Percentiles rank a stretch among this genome's conserved stretches.
phyloP scores from a whole-genome alignment of 2,888 invertebrate species.

The Unio pictorum region DNA sequence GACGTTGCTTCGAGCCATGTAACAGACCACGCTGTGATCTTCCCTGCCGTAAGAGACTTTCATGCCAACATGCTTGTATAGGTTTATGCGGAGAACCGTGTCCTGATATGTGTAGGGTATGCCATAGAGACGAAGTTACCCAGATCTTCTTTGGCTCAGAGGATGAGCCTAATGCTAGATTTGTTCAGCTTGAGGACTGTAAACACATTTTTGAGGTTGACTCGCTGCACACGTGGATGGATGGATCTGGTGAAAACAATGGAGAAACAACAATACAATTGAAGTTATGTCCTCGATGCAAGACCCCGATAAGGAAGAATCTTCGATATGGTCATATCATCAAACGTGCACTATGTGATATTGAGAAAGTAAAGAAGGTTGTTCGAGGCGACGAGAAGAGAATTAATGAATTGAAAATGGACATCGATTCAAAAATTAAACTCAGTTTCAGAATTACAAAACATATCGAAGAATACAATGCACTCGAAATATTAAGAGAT shows the following conservation, averaged over 20 bases:
- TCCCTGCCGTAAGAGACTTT: slow-evolving; percentile 63
- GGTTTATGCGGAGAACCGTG: slow-evolving; percentile 84
- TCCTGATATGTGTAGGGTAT: slow-evolving; percentile 77
- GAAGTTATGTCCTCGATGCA: slow-evolving; percentile 77
- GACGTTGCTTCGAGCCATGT: slow-evolving; percentile 69
- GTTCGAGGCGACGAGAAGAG: slow-evolving; percentile 22
- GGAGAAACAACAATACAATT: slow-evolving; percentile 29
- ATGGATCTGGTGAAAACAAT: slow-evolving; percentile 71
- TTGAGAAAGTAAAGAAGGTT: slow-evolving; percentile 63
- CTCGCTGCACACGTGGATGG: slow-evolving; percentile 70
- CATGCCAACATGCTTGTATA: slow-evolving; percentile 75
- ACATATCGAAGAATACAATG: no score
- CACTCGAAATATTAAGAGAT: no score
- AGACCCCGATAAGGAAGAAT: slow-evolving; percentile 76
- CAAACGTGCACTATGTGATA: slow-evolving; percentile 68
- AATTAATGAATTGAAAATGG: slow-evolving; percentile 3
- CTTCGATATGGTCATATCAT: slow-evolving; percentile 76
- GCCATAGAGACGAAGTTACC: slow-evolving; percentile 70
- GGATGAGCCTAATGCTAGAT: slow-evolving; percentile 75
- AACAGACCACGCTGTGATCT: slow-evolving; percentile 65
- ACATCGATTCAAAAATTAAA: no score
- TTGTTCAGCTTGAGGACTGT: slow-evolving; percentile 66
- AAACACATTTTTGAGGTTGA: slow-evolving; percentile 67
- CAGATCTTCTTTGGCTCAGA: slow-evolving; percentile 73
- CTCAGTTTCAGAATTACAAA: no score